Conservation (phyloP, 1,140 invertebrate species). For the Varroa destructor region DNA sequence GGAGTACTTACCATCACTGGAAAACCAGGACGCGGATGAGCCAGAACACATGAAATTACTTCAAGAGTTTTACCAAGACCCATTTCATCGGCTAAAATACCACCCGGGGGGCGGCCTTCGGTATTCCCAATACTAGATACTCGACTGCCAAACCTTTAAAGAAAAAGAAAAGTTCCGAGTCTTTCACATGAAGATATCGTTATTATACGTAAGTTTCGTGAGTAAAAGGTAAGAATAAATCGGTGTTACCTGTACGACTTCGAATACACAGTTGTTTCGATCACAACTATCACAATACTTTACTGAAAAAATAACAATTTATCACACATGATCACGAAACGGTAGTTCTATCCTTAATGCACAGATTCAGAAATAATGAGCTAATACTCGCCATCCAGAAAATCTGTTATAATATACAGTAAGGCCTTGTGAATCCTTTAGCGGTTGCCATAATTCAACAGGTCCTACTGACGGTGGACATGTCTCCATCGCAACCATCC, state of each 20-base stretch:
- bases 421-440: constrained; percentile 40
- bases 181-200: background rate
- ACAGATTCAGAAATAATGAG: constrained; percentile 30
- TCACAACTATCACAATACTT: no score
- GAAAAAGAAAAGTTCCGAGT: constrained; percentile 25
- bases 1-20: background rate
- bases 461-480: constrained; percentile 32
- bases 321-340: background rate
- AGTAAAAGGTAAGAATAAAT: no score
- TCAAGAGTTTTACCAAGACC: constrained; percentile 69
- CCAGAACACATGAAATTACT: constrained; percentile 53
- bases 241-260: no score
- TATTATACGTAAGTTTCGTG: constrained; percentile 28
- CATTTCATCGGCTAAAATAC: constrained; percentile 72
- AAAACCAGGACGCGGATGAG: constrained; percentile 43
- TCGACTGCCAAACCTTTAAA: constrained; percentile 26
- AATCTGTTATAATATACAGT: constrained; percentile 47
- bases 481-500: constrained; percentile 30
- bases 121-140: constrained; percentile 38
- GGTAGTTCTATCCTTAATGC: background rate
- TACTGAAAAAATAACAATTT: no score
- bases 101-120: constrained; percentile 47
- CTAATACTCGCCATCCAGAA: constrained; percentile 40
- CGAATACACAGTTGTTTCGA: no score
- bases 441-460: constrained; percentile 39